Evolutionary conservation across 2,888 invertebrate genomes (phyloP).

Genomic region (Pristionchus fissidentatus): DNA sequence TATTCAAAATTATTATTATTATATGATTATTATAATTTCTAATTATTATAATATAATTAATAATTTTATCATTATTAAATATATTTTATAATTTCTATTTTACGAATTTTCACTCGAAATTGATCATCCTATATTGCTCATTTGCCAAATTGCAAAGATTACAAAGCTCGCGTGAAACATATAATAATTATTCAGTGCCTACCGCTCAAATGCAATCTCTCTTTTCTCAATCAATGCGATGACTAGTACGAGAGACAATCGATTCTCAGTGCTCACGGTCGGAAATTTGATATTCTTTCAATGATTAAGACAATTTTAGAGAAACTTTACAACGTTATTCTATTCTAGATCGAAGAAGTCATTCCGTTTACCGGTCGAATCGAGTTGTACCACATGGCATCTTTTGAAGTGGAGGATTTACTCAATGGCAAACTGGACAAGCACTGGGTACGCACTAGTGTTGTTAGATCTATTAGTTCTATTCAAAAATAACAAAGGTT

Average conservation of each 20-base stretch:
- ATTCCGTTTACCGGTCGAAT: conserved; percentile 8
- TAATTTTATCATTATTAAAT: no score
- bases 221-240: neutral
- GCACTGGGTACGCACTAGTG: neutral
- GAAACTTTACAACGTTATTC: no score
- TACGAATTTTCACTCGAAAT: no score
- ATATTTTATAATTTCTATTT: no score
- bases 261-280: neutral
- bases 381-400: neutral
- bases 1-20: neutral
- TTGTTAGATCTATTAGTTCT: no score
- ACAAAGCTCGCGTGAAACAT: no score
- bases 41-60: no score
- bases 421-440: neutral
- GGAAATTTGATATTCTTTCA: neutral
- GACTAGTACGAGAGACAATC: neutral
- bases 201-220: neutral
- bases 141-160: no score
- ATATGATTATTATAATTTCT: neutral
- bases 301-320: neutral
- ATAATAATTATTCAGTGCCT: no score
- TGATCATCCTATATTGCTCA: no score
- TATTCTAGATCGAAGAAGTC: neutral
- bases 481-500: no score
- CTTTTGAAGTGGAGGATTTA: neutral